phyloP scores from a whole-genome alignment of 2,797 vertebrate species.

The Garrulus glandarius region DNA sequence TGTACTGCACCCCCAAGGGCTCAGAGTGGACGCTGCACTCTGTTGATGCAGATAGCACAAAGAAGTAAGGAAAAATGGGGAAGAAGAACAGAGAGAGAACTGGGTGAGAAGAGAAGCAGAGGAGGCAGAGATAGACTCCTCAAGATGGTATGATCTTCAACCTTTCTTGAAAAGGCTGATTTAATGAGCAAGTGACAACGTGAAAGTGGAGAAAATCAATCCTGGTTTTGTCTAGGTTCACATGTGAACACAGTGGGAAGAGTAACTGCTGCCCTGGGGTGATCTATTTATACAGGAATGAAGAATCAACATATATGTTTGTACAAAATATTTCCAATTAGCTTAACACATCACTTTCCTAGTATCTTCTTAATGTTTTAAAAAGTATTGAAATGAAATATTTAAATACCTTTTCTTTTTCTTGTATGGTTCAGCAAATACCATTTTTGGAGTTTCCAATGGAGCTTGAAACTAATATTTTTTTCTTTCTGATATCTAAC shows the following conservation, averaged over 20 bases:
- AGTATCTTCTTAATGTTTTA: background rate
- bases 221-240: background rate
- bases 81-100: background rate
- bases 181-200: background rate
- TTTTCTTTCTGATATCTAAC: background rate
- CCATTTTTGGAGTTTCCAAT: background rate
- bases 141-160: background rate
- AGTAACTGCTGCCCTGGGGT: background rate
- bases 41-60: background rate
- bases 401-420: background rate
- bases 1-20: background rate
- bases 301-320: background rate
- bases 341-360: background rate
- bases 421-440: background rate
- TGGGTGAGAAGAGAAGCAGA: background rate
- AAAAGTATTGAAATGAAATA: background rate
- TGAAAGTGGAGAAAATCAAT: background rate
- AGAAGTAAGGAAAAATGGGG: background rate
- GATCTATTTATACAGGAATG: background rate
- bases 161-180: background rate
- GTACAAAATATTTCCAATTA: background rate
- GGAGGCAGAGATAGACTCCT: background rate
- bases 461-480: background rate
- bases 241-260: background rate
- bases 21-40: background rate